These are phyloP conservation scores for Peromyscus nudipes DNA, from an alignment of 2,797 vertebrate species.

Conservation along the genomic window DNA sequence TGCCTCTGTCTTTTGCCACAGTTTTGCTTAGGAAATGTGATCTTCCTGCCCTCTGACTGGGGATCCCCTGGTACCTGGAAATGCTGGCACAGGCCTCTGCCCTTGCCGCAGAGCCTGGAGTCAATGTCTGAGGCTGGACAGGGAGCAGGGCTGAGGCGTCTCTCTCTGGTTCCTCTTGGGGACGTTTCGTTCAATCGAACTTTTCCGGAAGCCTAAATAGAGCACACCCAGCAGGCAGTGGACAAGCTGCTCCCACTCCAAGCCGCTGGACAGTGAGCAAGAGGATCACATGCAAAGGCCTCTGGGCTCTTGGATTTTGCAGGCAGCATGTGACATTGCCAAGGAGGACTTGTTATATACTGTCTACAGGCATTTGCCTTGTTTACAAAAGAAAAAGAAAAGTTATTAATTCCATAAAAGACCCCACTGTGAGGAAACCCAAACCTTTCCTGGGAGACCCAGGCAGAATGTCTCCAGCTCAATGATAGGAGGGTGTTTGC, in stretches of 20 bases:
- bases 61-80: not conserved
- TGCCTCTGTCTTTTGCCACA: not conserved
- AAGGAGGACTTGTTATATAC: not conserved
- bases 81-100: not conserved
- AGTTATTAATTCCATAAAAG: constrained; percentile 23
- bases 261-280: not conserved
- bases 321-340: not conserved
- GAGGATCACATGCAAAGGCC: not conserved
- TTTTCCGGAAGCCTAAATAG: not conserved
- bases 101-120: not conserved
- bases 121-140: not conserved
- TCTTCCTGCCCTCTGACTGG: not conserved
- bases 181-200: not conserved
- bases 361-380: not conserved
- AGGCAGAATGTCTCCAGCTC: constrained; percentile 15
- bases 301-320: not conserved
- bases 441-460: constrained; percentile 11
- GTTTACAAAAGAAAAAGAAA: not conserved
- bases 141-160: not conserved
- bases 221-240: fast-evolving
- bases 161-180: not conserved
- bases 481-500: constrained; percentile 36
- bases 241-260: not conserved
- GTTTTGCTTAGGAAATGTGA: not conserved
- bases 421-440: constrained; percentile 44